phyloP scores from a whole-genome alignment of 2,797 vertebrate species.

The Rhinella marina region DNA sequence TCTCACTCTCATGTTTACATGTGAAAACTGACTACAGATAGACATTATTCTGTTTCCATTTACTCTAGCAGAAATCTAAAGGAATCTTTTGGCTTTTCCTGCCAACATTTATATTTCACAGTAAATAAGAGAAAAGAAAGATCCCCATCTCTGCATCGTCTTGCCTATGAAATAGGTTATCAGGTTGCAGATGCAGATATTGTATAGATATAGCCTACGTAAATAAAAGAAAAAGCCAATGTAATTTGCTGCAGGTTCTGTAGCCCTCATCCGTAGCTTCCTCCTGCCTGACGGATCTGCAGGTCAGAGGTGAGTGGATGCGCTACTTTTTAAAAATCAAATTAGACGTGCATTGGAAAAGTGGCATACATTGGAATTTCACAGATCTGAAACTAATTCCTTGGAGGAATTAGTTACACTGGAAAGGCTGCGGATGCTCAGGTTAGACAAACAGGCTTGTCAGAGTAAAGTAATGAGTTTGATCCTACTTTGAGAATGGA shows the following conservation, averaged over 20 bases:
- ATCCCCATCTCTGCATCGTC: not conserved
- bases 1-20: not conserved
- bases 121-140: conserved; percentile 8
- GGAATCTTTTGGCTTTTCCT: not conserved
- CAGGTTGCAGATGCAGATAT: conserved; percentile 15
- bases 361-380: conserved; percentile 45
- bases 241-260: conserved; percentile 18
- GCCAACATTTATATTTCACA: conserved; percentile 30
- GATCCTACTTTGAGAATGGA: conserved; percentile 49
- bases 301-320: conserved; percentile 47
- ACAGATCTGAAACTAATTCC: conserved; percentile 58
- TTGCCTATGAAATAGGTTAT: conserved; percentile 27
- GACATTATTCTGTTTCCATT: not conserved
- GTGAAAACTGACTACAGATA: not conserved
- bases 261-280: conserved; percentile 30
- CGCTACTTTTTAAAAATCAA: conserved; percentile 58
- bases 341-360: conserved; percentile 56
- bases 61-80: not conserved
- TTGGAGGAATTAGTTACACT: conserved; percentile 56
- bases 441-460: conserved; percentile 61
- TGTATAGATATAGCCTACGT: not conserved
- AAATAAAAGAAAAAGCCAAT: conserved; percentile 25
- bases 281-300: conserved; percentile 24
- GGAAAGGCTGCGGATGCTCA: conserved; percentile 53
- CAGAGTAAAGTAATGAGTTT: conserved; percentile 59